Base-by-base conservation (phyloP, 2,797 vertebrate genomes). In the Mus spretus region DNA sequence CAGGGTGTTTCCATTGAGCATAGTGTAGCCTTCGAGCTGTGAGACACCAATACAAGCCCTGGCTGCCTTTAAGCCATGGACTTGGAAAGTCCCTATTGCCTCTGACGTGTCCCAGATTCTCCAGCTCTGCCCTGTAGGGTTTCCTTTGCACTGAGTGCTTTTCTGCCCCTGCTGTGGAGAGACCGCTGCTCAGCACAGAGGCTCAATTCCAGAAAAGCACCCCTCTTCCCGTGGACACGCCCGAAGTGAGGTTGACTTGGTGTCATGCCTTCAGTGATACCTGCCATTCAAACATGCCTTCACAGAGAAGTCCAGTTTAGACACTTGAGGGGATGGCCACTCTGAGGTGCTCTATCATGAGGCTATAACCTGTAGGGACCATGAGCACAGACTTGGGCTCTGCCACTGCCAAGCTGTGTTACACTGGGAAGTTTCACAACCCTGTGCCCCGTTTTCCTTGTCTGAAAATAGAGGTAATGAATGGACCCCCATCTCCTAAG, bases 1-100 rank as follows among this genome's bases (percentile, higher is more conserved):
- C 79, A 9, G 17, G 40, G 57, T 61, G 57, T 95, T 97, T 96
- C 85, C 85, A 75, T 31, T 75, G 95, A 95, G 82, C 67, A 24
- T 40, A 40, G 53, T 15, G 37, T 31, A 89, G 77, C 14, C 22
- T 3, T 6, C 5, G 0, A 59, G 19, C 82, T 81, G 57, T 75
- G 28, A 78, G 84, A 19, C 26, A 4, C 67, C 26, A 4, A 7
- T 1, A 13, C 17, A n/a, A 28, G 47, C 26, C 65, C 79, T 79
- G 0, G 20, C 22, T 63, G 59, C 79, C 70, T 37, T 63, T 63
- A 37, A 24, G 65, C 47, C 3, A 5, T 9, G 50, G 26, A 20
- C 47, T 26, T 1, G 80, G 94, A 94, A 91, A 91, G 40, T 61
- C 59, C 81, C 59, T 0, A 0, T 3, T 1, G 78, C 53, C 20